Percentiles rank a stretch among this genome's conserved stretches.
Conservation (phyloP, 2,113 vertebrate species). For the Campylomormyrus tamandua region DNA sequence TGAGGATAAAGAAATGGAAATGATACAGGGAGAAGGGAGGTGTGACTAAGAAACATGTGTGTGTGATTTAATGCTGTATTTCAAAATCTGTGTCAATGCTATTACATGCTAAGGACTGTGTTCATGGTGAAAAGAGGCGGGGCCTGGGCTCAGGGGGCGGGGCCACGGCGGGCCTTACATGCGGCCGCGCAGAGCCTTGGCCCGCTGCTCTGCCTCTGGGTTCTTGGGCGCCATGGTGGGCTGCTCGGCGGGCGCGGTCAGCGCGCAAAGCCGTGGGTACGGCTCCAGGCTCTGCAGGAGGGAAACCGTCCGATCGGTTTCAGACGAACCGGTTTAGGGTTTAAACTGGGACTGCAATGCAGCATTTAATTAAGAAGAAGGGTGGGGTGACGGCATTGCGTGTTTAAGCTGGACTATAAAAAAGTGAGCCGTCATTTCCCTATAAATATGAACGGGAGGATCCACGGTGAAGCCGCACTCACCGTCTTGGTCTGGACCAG, state of each 20-base stretch:
- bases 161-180: slow-evolving; percentile 67
- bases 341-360: background rate
- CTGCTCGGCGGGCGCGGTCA: slow-evolving; percentile 61
- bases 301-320: background rate
- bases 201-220: slow-evolving; percentile 85
- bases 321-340: background rate
- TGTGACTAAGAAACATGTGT: background rate
- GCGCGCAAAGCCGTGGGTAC: slow-evolving; percentile 61
- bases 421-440: background rate
- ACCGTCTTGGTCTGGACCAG: slow-evolving; percentile 99
- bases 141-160: background rate
- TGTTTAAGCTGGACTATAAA: background rate
- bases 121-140: background rate
- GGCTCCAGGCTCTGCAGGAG: slow-evolving; percentile 69
- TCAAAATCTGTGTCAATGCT: background rate
- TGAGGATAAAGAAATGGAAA: background rate
- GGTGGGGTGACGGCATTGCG: background rate
- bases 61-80: background rate
- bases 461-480: slow-evolving; percentile 63
- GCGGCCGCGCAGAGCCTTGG: slow-evolving; percentile 87
- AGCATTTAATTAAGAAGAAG: background rate
- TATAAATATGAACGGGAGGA: background rate
- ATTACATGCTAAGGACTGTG: background rate
- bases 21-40: background rate
- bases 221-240: slow-evolving; percentile 66